These are phyloP conservation scores for Esox masquinongy DNA, from an alignment of 2,797 vertebrate species.

Conservation along the genomic window DNA sequence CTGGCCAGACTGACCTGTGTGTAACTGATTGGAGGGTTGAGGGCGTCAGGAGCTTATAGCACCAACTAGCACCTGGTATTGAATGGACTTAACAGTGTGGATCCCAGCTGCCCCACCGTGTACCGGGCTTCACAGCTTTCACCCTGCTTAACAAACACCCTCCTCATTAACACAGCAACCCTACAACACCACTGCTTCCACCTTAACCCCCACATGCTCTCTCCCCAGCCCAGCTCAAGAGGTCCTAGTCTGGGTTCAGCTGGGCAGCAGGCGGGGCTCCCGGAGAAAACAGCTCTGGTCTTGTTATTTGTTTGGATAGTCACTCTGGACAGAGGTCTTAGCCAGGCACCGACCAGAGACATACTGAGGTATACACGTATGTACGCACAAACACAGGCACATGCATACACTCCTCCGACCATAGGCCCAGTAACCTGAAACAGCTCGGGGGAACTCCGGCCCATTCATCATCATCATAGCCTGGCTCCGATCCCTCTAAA, in stretches of 20 bases:
- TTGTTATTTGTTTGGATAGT: conserved; percentile 24
- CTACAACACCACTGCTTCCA: too few species aligned
- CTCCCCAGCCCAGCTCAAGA: not conserved
- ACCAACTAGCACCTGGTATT: too few species aligned
- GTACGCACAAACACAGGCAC: not conserved
- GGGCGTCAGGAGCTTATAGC: not conserved
- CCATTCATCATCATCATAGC: conserved; percentile 15
- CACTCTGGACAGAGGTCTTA: conserved; percentile 3
- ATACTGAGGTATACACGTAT: not conserved
- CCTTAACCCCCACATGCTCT: too few species aligned
- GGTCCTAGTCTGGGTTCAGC: not conserved
- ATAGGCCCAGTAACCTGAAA: not conserved
- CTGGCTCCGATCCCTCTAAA: not conserved
- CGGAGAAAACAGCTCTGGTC: not conserved
- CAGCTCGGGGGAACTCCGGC: conserved; percentile 8
- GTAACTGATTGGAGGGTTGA: conserved; percentile 22
- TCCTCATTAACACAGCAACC: too few species aligned
- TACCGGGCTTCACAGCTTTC: too few species aligned
- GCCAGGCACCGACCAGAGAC: not conserved
- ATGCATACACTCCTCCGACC: not conserved
- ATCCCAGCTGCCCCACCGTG: too few species aligned
- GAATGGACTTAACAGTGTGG: too few species aligned
- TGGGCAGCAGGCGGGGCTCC: not conserved
- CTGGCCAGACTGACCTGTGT: conserved; percentile 2
- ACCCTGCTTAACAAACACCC: too few species aligned